Conservation (phyloP, 2,888 invertebrate species). For the Coremacera marginata region DNA sequence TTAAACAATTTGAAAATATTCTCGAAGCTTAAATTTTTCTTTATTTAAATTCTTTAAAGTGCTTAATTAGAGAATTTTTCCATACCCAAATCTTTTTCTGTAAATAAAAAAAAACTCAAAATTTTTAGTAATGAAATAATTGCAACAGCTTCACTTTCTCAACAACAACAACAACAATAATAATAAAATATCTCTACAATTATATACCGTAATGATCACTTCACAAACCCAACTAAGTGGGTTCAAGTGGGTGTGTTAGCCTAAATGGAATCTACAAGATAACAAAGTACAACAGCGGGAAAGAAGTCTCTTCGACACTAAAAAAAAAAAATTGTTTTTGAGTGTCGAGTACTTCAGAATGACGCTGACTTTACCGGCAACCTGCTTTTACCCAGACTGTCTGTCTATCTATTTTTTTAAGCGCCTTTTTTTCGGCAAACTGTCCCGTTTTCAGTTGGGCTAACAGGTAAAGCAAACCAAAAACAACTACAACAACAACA, state of each 20-base stretch:
- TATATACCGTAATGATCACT: slow-evolving; percentile 22
- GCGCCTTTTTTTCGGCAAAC: no score
- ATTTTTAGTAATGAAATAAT: neutral
- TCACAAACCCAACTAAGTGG: neutral
- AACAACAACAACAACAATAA: neutral
- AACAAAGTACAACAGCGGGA: neutral
- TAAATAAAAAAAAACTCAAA: neutral
- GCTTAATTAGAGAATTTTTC: neutral
- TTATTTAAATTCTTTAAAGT: no score
- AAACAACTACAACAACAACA: neutral
- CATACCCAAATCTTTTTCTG: neutral
- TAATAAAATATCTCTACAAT: neutral
- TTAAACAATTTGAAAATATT: no score
- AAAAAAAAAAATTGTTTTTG: no score
- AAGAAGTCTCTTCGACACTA: no score
- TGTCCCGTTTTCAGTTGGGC: no score
- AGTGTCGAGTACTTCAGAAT: no score
- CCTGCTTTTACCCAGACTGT: no score
- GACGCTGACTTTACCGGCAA: no score
- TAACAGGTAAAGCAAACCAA: neutral
- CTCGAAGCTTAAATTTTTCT: no score
- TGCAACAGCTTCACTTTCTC: neutral
- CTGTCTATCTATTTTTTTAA: no score
- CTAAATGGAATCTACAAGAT: neutral
- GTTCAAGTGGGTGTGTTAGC: slow-evolving; percentile 17